A percentile compares a stretch with the other conserved stretches of the same genome.
Conservation (phyloP, 2,888 invertebrate genomes). For the Steromphala cineraria region DNA sequence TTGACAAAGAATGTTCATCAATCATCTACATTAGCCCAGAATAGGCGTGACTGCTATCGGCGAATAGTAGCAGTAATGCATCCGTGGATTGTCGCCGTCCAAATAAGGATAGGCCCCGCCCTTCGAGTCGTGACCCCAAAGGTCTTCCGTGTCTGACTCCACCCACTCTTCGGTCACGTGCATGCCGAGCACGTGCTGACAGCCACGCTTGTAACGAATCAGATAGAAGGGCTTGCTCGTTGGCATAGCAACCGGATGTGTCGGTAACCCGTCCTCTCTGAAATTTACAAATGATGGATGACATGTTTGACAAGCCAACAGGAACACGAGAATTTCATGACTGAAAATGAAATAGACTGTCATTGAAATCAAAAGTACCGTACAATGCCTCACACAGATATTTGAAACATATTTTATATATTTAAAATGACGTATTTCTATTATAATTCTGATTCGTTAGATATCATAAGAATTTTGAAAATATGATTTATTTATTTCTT, state of each 20-base stretch:
- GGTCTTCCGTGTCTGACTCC: constrained; percentile 28
- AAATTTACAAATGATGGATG: neutral
- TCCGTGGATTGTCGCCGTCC: constrained; percentile 32
- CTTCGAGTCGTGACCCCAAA: neutral
- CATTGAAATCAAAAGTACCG: too few relatives aligned
- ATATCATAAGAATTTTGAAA: too few relatives aligned
- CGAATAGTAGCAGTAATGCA: constrained; percentile 39
- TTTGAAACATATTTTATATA: too few relatives aligned
- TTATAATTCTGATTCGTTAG: too few relatives aligned
- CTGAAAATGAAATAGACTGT: too few relatives aligned
- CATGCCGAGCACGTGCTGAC: constrained; percentile 45
- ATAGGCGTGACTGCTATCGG: neutral
- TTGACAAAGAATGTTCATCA: too few relatives aligned
- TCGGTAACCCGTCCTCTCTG: constrained; percentile 38
- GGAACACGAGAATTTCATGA: too few relatives aligned
- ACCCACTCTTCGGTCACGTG: constrained; percentile 33
- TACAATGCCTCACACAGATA: too few relatives aligned
- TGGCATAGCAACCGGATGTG: constrained; percentile 34
- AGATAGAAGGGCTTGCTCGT: constrained; percentile 40
- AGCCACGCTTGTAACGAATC: constrained; percentile 35
- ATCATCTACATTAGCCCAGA: neutral
- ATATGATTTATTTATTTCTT: too few relatives aligned
- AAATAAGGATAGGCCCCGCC: constrained; percentile 34
- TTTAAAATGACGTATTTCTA: too few relatives aligned
- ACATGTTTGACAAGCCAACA: too few relatives aligned